Evolutionary conservation across 2,888 invertebrate species (phyloP).

Genomic region (Synergus gifuensis): DNA sequence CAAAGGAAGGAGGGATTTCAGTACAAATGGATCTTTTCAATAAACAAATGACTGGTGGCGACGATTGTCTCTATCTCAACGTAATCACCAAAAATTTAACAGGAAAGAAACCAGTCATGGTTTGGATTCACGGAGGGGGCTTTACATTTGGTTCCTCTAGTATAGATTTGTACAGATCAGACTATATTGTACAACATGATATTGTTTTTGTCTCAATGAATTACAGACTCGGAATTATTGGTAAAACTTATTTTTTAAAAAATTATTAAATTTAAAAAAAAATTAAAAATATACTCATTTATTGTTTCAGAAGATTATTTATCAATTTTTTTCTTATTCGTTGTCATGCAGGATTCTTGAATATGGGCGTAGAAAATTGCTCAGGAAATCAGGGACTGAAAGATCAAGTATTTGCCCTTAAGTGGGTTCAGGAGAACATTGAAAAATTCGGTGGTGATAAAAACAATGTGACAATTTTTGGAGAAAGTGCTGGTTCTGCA

Average conservation of each 20-base stretch:
- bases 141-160: constrained; percentile 55
- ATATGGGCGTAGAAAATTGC: constrained; percentile 64
- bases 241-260: constrained; percentile 43
- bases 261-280: too few relatives aligned
- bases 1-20: constrained; percentile 63
- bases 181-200: constrained; percentile 61
- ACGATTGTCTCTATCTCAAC: constrained; percentile 63
- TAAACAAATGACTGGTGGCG: constrained; percentile 46
- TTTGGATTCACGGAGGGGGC: constrained; percentile 64
- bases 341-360: constrained; percentile 64
- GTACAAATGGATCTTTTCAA: not conserved
- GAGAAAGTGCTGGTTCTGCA: constrained; percentile 63
- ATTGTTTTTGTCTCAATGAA: constrained; percentile 58
- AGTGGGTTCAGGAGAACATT: constrained; percentile 69
- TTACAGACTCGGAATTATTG: constrained; percentile 60
- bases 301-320: not conserved
- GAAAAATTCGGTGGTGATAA: constrained; percentile 67
- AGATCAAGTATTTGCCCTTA: constrained; percentile 65
- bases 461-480: constrained; percentile 67
- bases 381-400: constrained; percentile 70
- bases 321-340: not conserved
- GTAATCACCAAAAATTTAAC: constrained; percentile 55
- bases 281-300: not conserved
- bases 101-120: constrained; percentile 59
- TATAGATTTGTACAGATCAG: constrained; percentile 53